A percentile compares a stretch with the other conserved stretches of the same genome.
These are phyloP conservation scores for Girardinus metallicus DNA, from an alignment of 2,797 vertebrate species.

Conservation along the genomic window DNA sequence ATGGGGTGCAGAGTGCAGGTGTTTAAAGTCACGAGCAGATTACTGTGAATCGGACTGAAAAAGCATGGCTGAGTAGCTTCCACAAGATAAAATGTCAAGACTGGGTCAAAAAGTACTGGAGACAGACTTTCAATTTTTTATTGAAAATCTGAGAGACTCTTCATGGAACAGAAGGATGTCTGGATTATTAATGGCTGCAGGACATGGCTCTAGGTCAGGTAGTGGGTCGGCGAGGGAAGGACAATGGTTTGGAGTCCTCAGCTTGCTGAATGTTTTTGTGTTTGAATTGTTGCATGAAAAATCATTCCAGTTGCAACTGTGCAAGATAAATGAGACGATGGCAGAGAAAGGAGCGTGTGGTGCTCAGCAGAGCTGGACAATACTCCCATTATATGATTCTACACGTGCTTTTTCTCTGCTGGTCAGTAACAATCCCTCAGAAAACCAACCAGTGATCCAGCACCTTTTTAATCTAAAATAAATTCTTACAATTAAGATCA, in stretches of 20 bases:
- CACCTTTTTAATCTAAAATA: neutral
- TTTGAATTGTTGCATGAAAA: neutral
- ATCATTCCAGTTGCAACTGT: neutral
- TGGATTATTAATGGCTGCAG: slow-evolving; percentile 1
- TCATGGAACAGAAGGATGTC: neutral
- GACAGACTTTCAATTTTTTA: neutral
- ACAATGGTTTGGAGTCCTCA: neutral
- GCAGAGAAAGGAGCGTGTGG: neutral
- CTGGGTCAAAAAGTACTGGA: neutral
- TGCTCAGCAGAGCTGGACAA: neutral
- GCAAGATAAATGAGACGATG: neutral
- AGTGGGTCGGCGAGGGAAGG: neutral
- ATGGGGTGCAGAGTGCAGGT: neutral
- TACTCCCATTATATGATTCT: neutral
- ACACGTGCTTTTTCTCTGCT: neutral
- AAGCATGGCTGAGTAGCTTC: neutral
- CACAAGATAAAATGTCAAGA: slow-evolving; percentile 1
- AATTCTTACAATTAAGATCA: neutral
- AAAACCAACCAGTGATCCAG: neutral
- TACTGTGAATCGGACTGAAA: neutral
- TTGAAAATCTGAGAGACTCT: neutral
- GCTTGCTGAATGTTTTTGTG: neutral
- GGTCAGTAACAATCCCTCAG: neutral
- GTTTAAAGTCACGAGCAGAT: neutral
- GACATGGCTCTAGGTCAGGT: neutral